Conservation (phyloP, 2,888 invertebrate species). For the Stenchaetothrips biformis region DNA sequence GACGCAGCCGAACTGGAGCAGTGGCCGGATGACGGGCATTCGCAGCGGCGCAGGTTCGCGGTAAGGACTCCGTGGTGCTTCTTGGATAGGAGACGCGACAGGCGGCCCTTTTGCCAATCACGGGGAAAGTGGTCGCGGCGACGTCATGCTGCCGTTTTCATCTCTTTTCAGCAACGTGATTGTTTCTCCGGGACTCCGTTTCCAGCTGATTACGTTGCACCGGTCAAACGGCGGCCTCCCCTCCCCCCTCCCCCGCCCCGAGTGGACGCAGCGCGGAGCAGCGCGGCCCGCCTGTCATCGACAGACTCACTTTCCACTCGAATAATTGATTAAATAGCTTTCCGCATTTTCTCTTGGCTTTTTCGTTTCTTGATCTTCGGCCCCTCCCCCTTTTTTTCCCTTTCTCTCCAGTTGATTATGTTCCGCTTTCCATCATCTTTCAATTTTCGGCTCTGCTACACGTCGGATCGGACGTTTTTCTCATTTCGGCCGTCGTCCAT, state of each 20-base stretch:
- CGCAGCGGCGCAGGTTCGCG: no score
- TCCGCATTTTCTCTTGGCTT: neutral
- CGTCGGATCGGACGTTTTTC: constrained; percentile 18
- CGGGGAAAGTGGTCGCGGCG: no score
- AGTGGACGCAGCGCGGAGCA: neutral
- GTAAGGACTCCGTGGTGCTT: no score
- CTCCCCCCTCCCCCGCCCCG: neutral
- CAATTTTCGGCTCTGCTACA: constrained; percentile 19
- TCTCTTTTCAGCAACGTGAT: neutral
- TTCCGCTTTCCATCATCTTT: constrained; percentile 23
- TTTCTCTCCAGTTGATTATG: constrained; percentile 8
- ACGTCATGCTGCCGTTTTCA: neutral
- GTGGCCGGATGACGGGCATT: no score
- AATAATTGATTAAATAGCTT: constrained; percentile 24
- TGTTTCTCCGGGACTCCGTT: neutral
- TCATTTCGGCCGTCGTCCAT: neutral
- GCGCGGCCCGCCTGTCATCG: constrained; percentile 4
- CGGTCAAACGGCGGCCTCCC: neutral
- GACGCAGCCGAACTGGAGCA: no score
- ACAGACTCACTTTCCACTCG: constrained; percentile 20
- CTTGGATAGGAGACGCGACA: neutral
- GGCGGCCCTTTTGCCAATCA: neutral
- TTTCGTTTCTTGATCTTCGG: constrained; percentile 11
- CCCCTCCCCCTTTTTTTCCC: neutral
- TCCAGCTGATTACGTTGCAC: constrained; percentile 2